phyloP scores from a whole-genome alignment of 2,113 vertebrate genomes.

The Melospiza melodia region DNA sequence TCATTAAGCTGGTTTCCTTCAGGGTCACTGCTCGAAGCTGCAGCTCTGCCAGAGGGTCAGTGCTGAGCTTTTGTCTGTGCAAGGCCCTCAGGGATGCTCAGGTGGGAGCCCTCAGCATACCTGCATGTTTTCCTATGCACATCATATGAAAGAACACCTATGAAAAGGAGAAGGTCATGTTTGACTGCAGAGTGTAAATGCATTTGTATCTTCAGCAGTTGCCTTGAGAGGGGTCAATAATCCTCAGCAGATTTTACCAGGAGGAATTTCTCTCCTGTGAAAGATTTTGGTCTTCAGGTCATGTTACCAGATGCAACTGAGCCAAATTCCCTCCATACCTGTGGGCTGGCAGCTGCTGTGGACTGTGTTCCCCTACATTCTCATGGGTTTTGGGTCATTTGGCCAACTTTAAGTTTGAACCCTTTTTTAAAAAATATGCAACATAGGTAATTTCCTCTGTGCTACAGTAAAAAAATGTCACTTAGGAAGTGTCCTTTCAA shows the following conservation, averaged over 20 bases:
- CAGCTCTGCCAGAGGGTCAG: background rate
- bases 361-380: background rate
- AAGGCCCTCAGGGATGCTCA: background rate
- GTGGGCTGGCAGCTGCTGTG: background rate
- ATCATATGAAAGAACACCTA: background rate
- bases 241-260: background rate
- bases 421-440: background rate
- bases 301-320: background rate
- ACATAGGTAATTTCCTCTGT: background rate
- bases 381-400: background rate
- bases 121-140: background rate
- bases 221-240: background rate
- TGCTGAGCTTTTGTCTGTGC: background rate
- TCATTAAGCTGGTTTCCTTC: background rate
- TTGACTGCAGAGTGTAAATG: background rate
- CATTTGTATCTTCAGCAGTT: background rate
- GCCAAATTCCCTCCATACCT: slow-evolving; percentile 23
- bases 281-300: background rate
- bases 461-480: background rate
- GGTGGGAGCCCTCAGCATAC: background rate
- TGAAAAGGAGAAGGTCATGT: background rate
- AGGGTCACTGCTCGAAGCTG: background rate
- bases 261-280: background rate
- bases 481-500: background rate
- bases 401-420: background rate